Conservation (phyloP, 2,888 invertebrate genomes). For the Hoplodrina ambigua region DNA sequence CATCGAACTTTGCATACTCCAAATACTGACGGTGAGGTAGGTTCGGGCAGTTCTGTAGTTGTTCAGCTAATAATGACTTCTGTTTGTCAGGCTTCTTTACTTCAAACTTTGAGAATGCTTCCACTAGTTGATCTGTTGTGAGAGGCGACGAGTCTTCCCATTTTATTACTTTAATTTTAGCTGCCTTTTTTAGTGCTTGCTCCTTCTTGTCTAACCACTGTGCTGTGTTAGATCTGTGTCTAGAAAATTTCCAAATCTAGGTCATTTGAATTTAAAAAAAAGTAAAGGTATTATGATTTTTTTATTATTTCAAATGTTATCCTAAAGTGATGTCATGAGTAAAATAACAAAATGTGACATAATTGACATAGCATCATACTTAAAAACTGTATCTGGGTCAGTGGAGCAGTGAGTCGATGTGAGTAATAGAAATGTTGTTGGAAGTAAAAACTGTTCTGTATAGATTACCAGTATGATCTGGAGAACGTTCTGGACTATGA, state of each 20-base stretch:
- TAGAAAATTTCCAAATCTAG: constrained; percentile 44
- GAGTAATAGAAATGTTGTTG: constrained; percentile 9
- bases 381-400: constrained; percentile 39
- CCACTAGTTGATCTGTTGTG: constrained; percentile 90
- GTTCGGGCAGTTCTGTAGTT: constrained; percentile 94
- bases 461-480: neutral
- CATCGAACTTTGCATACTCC: constrained; percentile 97
- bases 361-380: constrained; percentile 25
- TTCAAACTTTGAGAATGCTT: constrained; percentile 89
- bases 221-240: constrained; percentile 96
- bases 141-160: constrained; percentile 91
- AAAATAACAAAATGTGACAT: constrained; percentile 40
- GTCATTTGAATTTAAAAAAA: constrained; percentile 1
- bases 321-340: neutral
- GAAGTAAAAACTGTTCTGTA: neutral
- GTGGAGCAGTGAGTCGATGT: constrained; percentile 31
- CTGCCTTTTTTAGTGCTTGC: constrained; percentile 94
- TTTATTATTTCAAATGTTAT: constrained; percentile 3
- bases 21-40: constrained; percentile 96
- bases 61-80: constrained; percentile 93
- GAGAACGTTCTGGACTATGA: constrained; percentile 4
- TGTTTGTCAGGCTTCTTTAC: constrained; percentile 76
- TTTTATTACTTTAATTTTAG: constrained; percentile 94
- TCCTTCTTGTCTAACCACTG: constrained; percentile 97
- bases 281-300: neutral